Evolutionary conservation across 2,113 vertebrate species (phyloP), one percentile per base, ranked within the genome.

Genomic region (Saccopteryx leptura): DNA sequence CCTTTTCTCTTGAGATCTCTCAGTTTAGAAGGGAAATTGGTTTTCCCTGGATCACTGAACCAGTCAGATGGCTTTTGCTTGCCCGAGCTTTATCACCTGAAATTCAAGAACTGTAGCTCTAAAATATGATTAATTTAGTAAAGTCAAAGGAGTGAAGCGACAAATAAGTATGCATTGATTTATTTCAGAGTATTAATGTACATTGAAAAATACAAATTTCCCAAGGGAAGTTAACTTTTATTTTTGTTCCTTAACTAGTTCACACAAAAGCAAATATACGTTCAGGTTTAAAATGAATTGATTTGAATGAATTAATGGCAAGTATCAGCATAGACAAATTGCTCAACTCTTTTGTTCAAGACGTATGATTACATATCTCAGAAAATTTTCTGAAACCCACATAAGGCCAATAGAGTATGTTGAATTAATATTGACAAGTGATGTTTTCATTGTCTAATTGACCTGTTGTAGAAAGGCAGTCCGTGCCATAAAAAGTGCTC

Each of bases 1-100:
- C 4, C 1, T 56, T 63, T 86, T 87, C 8, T 92, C 81, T 96
- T 69, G 12, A 68, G 60, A 39, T 7, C 28, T 90, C 65, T 94
- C 39, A 8, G 1, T 96, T 93, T 95, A 46, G 6, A 95, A 88
- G 24, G 54, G 58, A 95, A 95, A 97, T 90, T 68, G 60, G 26
- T 90, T 95, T 94, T 94, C 33, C 56, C 65, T 88, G 87, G 84
- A 90, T 97, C 75, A 66, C 28, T 90, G 60, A 96, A 63, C 24
- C 21, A 81, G 39, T 14, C 24, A 7, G n/a, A 31, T 85, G 23
- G 23, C 15, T 94, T 90, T 94, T 68, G 93, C n/a, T 91, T 85
- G 82, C 48, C 26, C 26, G 15, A 9, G n/a, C 7, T 58, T 48
- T 12, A 72, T 88, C 39, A 76, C 54, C 60, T 92, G 79, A 83